A percentile compares a stretch with the other conserved stretches of the same genome.
These are phyloP conservation scores for Oryctes rhinoceros DNA, from an alignment of 1,140 invertebrate species.

Conservation along the genomic window DNA sequence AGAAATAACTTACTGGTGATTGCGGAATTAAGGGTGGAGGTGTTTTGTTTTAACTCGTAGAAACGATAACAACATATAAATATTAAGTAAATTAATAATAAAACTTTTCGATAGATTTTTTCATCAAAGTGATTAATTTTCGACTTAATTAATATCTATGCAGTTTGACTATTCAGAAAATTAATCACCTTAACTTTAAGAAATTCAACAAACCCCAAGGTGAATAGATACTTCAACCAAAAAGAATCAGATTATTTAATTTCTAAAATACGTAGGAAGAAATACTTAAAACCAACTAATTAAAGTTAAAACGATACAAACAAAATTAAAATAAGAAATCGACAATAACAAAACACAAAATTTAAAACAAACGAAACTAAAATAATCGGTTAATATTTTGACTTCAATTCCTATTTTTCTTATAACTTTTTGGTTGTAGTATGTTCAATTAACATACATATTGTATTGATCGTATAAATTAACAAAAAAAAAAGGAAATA, in stretches of 20 bases:
- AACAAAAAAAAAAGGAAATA: constrained; percentile 24
- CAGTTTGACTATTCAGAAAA: no score
- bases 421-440: neutral
- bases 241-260: neutral
- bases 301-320: neutral
- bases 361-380: neutral
- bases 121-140: neutral
- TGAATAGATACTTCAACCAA: neutral
- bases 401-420: neutral
- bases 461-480: neutral
- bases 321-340: no score
- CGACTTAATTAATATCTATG: no score
- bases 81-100: neutral
- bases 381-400: neutral
- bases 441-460: neutral
- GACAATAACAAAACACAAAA: no score
- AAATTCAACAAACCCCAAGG: no score
- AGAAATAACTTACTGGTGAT: no score
- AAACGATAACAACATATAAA: constrained; percentile 23
- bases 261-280: no score
- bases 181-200: no score
- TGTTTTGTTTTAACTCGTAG: neutral
- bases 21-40: neutral
- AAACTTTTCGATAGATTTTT: neutral
- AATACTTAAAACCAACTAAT: neutral